Evolutionary conservation across 1,140 invertebrate genomes (phyloP), one percentile per base, ranked within the genome.

Genomic region (Ectropis grisescens): DNA sequence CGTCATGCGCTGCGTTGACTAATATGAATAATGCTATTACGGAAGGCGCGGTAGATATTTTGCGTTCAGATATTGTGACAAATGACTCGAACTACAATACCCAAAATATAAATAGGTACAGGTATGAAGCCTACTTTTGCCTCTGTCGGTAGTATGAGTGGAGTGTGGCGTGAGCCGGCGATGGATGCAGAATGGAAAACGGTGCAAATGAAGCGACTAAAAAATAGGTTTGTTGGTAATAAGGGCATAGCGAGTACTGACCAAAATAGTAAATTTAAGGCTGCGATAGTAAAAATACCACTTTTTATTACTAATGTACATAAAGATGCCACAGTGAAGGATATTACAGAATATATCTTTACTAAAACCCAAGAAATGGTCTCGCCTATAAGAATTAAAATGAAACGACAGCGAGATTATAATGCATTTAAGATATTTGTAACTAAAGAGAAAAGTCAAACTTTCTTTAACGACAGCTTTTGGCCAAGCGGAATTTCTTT

Each of bases 291-390:
- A 8, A 33, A 33, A 29, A 24, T 38, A 5, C 44, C 54, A 2
- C 10, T 58, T 8, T 50, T 58, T 41, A 47, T 58, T n/a, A 41
- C 39, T 2, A 53, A 53, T 3, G 36, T 53, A 11, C 26, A 49
- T 11, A 48, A 46, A 15, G 33, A 36, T 12, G 37, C 32, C 0
- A 22, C 32, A 0, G 47, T 51, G 12, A 7, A 22, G 8, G 47
- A 47, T 28, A 48, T 56, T 31, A 33, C 30, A 16, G 13, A 42
- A 3, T 56, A 51, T 22, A 37, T 51, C 0, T 25, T 37, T 14
- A 33, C 39, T 10, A 56, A 56, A 29, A 56, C 48, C 0, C 2
- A 19, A 25, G 41, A 43, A 25, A 35, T 14, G 5, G 37, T 56
- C 10, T 22, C 26, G 29, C 13, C 42, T 1, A 8, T 29, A 2